phyloP scores from a whole-genome alignment of 2,888 invertebrate species.

The Protophormia terraenovae region DNA sequence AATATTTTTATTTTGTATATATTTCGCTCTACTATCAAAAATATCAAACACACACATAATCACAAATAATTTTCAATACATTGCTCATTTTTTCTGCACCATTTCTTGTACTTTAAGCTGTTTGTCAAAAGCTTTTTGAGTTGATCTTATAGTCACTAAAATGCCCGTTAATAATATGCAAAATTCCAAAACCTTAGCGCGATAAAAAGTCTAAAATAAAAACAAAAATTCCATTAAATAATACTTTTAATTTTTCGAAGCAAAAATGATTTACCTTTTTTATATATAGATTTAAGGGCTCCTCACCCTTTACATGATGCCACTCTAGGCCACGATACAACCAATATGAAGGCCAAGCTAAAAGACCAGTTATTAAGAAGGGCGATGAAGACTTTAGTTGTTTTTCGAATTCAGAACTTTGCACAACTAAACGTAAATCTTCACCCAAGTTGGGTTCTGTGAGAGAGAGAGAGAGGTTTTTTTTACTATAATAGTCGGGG shows the following conservation, averaged over 20 bases:
- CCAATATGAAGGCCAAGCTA: conserved; percentile 75
- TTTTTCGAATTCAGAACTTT: conserved; percentile 68
- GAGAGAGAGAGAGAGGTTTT: neutral
- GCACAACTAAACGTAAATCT: conserved; percentile 70
- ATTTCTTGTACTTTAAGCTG: neutral
- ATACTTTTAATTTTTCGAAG: no score
- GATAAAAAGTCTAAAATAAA: conserved; percentile 72
- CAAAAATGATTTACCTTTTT: conserved; percentile 67
- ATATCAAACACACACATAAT: no score
- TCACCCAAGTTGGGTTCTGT: conserved; percentile 70
- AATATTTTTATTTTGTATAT: no score
- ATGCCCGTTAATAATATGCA: conserved; percentile 72
- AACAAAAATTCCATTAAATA: no score
- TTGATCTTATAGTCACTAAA: neutral
- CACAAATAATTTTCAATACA: neutral
- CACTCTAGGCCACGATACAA: conserved; percentile 73
- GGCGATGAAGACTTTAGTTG: conserved; percentile 70
- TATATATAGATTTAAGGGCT: conserved; percentile 72
- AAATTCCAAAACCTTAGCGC: conserved; percentile 73
- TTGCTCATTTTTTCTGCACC: neutral
- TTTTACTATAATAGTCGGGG: neutral
- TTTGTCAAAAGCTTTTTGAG: neutral
- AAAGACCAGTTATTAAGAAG: conserved; percentile 70
- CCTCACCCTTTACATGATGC: conserved; percentile 69
- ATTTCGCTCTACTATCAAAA: no score